Percentiles rank a stretch among this genome's conserved stretches.
These are phyloP conservation scores for Polymixis flavicincta DNA, from an alignment of 2,888 invertebrate species.

Conservation along the genomic window DNA sequence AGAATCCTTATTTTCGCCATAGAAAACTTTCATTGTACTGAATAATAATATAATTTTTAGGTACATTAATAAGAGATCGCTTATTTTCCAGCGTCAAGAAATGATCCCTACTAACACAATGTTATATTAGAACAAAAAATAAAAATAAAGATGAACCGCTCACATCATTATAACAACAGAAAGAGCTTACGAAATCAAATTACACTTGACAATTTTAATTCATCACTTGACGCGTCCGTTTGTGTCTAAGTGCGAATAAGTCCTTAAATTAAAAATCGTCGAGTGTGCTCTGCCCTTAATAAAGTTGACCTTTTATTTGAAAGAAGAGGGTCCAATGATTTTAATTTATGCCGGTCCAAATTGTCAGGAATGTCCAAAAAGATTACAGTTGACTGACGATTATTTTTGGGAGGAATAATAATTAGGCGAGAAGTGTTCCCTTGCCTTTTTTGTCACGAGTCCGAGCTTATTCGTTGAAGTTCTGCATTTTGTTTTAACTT, in stretches of 20 bases:
- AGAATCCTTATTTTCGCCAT: neutral
- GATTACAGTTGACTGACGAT: conserved; percentile 41
- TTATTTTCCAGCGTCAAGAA: neutral
- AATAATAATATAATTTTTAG: too few species aligned
- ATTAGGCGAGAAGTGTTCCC: conserved; percentile 2
- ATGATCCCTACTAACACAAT: neutral
- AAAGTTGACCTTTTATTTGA: conserved; percentile 57
- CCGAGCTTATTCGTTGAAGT: neutral
- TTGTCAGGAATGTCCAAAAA: conserved; percentile 37
- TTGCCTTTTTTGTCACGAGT: conserved; percentile 3
- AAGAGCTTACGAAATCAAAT: conserved; percentile 27
- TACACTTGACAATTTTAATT: conserved; percentile 51
- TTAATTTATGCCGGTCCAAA: conserved; percentile 58
- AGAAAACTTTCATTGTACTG: neutral
- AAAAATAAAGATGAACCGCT: conserved; percentile 15
- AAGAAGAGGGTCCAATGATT: conserved; percentile 47
- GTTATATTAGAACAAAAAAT: neutral
- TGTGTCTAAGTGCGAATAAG: conserved; percentile 43
- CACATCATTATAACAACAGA: conserved; percentile 27
- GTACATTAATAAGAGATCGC: neutral
- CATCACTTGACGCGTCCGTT: conserved; percentile 44
- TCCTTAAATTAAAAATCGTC: conserved; percentile 59
- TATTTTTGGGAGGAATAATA: conserved; percentile 38
- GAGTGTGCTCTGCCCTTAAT: conserved; percentile 52
- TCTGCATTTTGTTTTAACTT: conserved; percentile 10